Percentiles rank a stretch among this genome's conserved stretches.
These are phyloP conservation scores for Gandaritis pyraliata DNA, from an alignment of 2,888 invertebrate genomes.

Conservation along the genomic window DNA sequence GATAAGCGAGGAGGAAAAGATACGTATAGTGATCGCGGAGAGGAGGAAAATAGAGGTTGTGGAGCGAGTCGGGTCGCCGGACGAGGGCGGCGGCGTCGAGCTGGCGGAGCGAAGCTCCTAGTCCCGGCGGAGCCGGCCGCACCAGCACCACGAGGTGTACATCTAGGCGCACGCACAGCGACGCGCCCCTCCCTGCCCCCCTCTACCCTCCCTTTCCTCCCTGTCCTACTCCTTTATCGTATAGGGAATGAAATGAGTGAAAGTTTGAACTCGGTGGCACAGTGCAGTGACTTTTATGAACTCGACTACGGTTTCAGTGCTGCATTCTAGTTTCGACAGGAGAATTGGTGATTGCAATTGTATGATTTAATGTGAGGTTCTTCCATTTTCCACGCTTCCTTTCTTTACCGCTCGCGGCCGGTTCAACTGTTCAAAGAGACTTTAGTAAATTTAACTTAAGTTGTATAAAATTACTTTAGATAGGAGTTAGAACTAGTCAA, in stretches of 20 bases:
- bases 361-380: slow-evolving; percentile 51
- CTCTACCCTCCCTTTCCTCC: slow-evolving; percentile 29
- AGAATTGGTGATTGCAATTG: slow-evolving; percentile 53
- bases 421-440: slow-evolving; percentile 77
- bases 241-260: slow-evolving; percentile 62
- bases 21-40: slow-evolving; percentile 86
- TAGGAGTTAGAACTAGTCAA: slow-evolving; percentile 82
- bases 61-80: slow-evolving; percentile 60
- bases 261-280: slow-evolving; percentile 76
- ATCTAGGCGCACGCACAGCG: slow-evolving; percentile 61
- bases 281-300: slow-evolving; percentile 54
- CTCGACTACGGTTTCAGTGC: slow-evolving; percentile 49
- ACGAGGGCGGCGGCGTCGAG: slow-evolving; percentile 71
- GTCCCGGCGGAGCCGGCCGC: slow-evolving; percentile 83
- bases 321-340: slow-evolving; percentile 58
- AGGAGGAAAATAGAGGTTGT: slow-evolving; percentile 81
- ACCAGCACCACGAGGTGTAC: slow-evolving; percentile 80
- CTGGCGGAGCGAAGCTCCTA: slow-evolving; percentile 77
- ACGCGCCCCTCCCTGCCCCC: slow-evolving; percentile 35
- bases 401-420: slow-evolving; percentile 75
- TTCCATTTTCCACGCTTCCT: slow-evolving; percentile 53
- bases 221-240: slow-evolving; percentile 48
- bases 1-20: slow-evolving; percentile 80
- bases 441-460: slow-evolving; percentile 68
- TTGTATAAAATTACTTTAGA: slow-evolving; percentile 67